A percentile compares a stretch with the other conserved stretches of the same genome.
Evolutionary conservation across 2,888 invertebrate species (phyloP).

Genomic region (Callyntrura sp.): DNA sequence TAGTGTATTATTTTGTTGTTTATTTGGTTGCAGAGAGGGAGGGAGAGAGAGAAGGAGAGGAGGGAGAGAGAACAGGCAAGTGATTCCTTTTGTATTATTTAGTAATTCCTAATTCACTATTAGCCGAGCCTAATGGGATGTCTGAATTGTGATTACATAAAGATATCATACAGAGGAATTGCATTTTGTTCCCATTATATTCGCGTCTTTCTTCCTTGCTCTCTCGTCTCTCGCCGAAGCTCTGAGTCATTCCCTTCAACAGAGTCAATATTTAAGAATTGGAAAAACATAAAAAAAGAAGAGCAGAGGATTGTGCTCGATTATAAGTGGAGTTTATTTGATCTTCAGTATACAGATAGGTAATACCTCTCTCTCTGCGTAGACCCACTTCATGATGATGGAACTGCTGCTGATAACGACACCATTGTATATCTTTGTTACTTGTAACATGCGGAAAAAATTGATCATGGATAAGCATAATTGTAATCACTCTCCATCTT

Average conservation of each 20-base stretch:
- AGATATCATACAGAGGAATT: conserved; percentile 60
- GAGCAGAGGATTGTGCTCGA: conserved; percentile 47
- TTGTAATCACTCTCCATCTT: neutral
- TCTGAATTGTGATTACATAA: conserved; percentile 57
- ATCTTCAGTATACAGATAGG: too few relatives aligned
- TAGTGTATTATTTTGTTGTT: too few relatives aligned
- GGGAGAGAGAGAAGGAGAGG: too few relatives aligned
- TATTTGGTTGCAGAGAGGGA: too few relatives aligned
- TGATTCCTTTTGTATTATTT: conserved; percentile 43
- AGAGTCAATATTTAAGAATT: conserved; percentile 28
- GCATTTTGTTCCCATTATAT: conserved; percentile 36
- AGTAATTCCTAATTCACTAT: conserved; percentile 64
- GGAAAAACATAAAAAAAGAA: neutral
- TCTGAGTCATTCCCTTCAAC: neutral
- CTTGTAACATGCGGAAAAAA: conserved; percentile 16
- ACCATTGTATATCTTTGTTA: too few relatives aligned
- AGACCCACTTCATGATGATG: neutral
- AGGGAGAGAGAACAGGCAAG: neutral
- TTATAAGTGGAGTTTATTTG: too few relatives aligned
- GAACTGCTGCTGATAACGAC: neutral
- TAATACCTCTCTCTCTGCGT: too few relatives aligned
- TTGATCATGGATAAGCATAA: conserved; percentile 12
- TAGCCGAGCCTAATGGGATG: conserved; percentile 36
- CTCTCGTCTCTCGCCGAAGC: neutral
- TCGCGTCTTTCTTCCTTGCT: conserved; percentile 5